Evolutionary conservation across 2,113 vertebrate genomes (phyloP).

Genomic region (Patagioenas fasciata): DNA sequence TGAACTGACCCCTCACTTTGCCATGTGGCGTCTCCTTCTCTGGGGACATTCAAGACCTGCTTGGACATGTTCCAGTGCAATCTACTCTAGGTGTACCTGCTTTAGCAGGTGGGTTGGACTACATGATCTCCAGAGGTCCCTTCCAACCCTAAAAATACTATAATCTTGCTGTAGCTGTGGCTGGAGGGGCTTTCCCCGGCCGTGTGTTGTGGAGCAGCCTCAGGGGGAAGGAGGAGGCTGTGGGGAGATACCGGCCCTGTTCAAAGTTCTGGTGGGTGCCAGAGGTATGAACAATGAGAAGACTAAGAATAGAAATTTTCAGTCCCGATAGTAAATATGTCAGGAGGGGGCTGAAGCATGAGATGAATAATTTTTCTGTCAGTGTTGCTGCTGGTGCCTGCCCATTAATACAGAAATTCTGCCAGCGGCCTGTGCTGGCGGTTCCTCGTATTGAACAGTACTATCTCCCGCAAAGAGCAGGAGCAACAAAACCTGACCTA

Average conservation of each 20-base stretch:
- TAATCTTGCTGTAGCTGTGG: rapidly evolving
- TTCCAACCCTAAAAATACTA: no score
- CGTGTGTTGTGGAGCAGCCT: not conserved
- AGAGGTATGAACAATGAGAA: rapidly evolving
- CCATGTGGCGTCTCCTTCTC: no score
- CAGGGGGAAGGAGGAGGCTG: rapidly evolving
- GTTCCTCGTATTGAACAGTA: rapidly evolving
- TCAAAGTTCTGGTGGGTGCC: not conserved
- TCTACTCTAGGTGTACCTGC: no score
- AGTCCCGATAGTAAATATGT: not conserved
- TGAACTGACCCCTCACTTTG: not conserved
- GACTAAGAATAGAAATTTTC: not conserved
- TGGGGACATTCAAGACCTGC: no score
- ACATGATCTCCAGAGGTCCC: no score
- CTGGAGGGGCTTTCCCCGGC: no score
- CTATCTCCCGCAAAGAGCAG: not conserved
- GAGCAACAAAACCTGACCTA: not conserved
- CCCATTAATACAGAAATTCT: not conserved
- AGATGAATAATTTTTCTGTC: not conserved
- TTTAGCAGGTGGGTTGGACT: no score
- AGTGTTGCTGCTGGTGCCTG: not conserved
- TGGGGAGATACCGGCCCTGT: not conserved
- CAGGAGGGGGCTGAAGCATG: not conserved
- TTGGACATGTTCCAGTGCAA: no score
- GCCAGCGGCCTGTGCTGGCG: not conserved